Evolutionary conservation across 2,888 invertebrate genomes (phyloP).

Genomic region (Ommatoiulus sabulosus): DNA sequence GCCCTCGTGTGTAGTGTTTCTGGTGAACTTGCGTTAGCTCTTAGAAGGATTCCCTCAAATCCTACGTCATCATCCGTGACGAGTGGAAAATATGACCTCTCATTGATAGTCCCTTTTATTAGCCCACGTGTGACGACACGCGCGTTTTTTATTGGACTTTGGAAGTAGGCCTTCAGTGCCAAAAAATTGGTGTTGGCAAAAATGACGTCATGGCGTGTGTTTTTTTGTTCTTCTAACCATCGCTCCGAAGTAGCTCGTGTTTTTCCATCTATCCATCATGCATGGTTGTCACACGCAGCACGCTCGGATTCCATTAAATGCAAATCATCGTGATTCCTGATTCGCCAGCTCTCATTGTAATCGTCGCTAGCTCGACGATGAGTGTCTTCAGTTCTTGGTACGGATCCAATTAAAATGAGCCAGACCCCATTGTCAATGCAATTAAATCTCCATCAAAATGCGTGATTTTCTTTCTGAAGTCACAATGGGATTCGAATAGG

Average conservation of each 20-base stretch:
- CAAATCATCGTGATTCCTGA: constrained; percentile 18
- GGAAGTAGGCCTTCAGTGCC: not conserved
- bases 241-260: not conserved
- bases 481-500: not conserved
- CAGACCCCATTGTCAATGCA: not conserved
- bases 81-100: not conserved
- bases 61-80: not conserved
- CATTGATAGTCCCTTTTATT: not conserved
- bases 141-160: not conserved
- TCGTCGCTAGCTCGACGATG: not conserved
- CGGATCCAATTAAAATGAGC: not conserved
- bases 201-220: not conserved
- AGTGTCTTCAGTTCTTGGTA: constrained; percentile 30
- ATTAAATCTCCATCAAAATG: constrained; percentile 2
- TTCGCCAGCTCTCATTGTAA: not conserved
- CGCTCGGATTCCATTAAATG: not conserved
- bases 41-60: not conserved
- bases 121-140: not conserved
- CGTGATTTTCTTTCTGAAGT: not conserved
- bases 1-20: not conserved
- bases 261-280: not conserved
- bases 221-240: too few relatives aligned
- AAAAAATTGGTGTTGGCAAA: not conserved
- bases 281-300: not conserved
- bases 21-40: not conserved